Base-by-base conservation (phyloP, 2,888 invertebrate species). In the Athripsodes cinereus region DNA sequence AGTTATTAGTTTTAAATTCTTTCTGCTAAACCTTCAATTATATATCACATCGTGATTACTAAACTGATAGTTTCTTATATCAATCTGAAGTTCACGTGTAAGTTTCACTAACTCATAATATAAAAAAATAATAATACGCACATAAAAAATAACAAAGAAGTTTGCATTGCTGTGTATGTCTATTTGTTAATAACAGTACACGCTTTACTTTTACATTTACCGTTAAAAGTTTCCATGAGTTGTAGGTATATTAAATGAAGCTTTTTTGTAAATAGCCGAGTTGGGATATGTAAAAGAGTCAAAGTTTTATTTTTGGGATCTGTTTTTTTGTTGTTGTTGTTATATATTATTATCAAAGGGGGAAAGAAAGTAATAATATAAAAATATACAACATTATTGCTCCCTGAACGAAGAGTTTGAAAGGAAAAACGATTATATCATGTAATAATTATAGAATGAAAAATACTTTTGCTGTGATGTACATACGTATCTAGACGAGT, bases 251-350 rank as follows among this genome's bases (percentile, higher is more conserved):
- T 40, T 40, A 40, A 40, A 40, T 13, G 40, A 13, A 40, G 40
- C 40, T 40, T 40, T 40, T 40, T 40, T 16, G 13, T 40, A 40
- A 40, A 40, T 40, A 8, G 40, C 40, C 40, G 40, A 40, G 40
- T 13, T 40, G 40, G 40, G 40, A 40, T 40, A 40, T 40, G 40
- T 40, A n/a, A 40, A 40, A 40, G 40, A 40, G 40, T n/a, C 40
- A 40, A 40, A 40, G n/a, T 40, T 40, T 40, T 40, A 40, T 40
- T 40, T 40, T 40, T 8, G 16, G 40, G 40, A 26, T 26, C 10
- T 26, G 40, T n/a, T 40, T 40, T 40, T 16, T 3, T 11, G 31
- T 31, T 31, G 11, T 31, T 31, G 31, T 31, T 31, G 31, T 31
- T 8, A 6, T 31, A 31, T 31, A 8, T 31, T 31, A 8, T 31